Evolutionary conservation across 1,140 invertebrate genomes (phyloP).

Genomic region (Drosophila micromelanica): DNA sequence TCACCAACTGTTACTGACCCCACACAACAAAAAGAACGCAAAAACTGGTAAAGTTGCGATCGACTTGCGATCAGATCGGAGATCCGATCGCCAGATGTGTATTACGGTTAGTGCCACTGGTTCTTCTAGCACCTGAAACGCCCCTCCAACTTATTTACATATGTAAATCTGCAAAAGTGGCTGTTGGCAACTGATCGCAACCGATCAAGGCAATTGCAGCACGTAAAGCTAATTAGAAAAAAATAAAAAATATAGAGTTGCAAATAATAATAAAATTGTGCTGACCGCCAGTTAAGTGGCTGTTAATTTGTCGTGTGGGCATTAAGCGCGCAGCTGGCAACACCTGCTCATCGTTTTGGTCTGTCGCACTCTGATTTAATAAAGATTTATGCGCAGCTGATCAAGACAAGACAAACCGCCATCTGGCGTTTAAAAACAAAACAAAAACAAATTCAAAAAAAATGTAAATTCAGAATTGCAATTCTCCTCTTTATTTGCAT

Average conservation of each 20-base stretch:
- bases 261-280: no score
- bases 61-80: not conserved
- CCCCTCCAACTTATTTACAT: not conserved
- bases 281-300: conserved; percentile 6
- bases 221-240: conserved; percentile 3
- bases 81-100: not conserved
- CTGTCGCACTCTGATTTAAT: conserved; percentile 30
- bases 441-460: not conserved
- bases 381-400: conserved; percentile 48
- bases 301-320: conserved; percentile 3
- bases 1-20: conserved; percentile 14
- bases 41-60: not conserved
- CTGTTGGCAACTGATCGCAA: not conserved
- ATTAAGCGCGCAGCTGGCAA: not conserved
- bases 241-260: not conserved
- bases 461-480: conserved; percentile 16
- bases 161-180: not conserved
- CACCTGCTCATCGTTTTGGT: conserved; percentile 40
- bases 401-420: conserved; percentile 28
- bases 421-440: conserved; percentile 19
- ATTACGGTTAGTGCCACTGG: not conserved
- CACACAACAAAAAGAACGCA: not conserved
- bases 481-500: conserved; percentile 37
- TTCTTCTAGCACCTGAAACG: no score
- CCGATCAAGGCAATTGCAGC: conserved; percentile 1